Evolutionary conservation across 2,888 invertebrate species (phyloP).

Genomic region (Synergus laeviventris): DNA sequence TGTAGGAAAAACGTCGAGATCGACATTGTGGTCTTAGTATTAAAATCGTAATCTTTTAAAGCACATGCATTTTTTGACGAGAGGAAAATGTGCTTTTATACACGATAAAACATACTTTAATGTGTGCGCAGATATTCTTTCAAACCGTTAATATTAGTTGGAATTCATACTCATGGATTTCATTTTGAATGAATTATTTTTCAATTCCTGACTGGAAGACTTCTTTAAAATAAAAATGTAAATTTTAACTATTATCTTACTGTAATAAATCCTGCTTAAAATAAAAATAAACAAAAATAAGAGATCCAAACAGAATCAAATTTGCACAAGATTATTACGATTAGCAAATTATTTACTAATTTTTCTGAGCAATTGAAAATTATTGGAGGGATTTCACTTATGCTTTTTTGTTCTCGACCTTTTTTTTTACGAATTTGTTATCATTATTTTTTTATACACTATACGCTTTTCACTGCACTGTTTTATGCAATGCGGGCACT

Average conservation of each 20-base stretch:
- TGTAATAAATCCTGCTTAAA: neutral
- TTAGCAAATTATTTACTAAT: constrained; percentile 9
- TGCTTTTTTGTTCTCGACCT: constrained; percentile 59
- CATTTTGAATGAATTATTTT: constrained; percentile 1
- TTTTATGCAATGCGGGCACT: neutral
- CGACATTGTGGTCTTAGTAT: constrained; percentile 16
- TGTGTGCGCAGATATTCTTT: constrained; percentile 24
- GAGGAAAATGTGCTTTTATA: constrained; percentile 24
- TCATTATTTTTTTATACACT: constrained; percentile 16
- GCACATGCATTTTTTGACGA: constrained; percentile 16
- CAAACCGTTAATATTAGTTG: neutral
- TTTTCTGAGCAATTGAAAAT: constrained; percentile 72
- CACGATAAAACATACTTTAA: constrained; percentile 24
- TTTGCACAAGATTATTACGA: neutral
- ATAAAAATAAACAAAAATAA: neutral
- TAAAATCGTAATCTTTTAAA: constrained; percentile 19
- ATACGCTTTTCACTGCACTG: neutral
- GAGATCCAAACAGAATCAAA: neutral
- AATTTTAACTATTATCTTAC: neutral
- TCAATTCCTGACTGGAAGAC: constrained; percentile 23
- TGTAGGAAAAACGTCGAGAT: constrained; percentile 27
- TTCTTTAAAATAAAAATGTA: neutral
- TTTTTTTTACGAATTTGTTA: constrained; percentile 40
- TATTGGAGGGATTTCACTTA: constrained; percentile 68
- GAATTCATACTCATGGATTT: neutral